These are phyloP conservation scores for Aramus guarauna DNA, from an alignment of 2,113 vertebrate species.

Conservation along the genomic window DNA sequence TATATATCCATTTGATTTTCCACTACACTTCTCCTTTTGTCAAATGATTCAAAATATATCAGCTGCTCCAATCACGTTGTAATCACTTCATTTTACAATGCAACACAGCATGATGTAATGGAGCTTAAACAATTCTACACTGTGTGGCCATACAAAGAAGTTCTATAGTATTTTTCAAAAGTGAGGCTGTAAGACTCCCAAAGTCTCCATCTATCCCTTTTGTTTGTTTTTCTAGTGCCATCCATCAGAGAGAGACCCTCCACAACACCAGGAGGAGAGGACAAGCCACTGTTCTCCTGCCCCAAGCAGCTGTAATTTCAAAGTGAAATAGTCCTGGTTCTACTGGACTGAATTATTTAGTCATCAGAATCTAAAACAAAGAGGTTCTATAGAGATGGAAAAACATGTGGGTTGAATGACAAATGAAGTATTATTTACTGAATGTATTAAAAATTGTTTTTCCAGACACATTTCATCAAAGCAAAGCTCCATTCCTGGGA, in stretches of 20 bases:
- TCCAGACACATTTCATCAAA: conserved; percentile 52
- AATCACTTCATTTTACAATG: conserved; percentile 51
- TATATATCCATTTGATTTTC: conserved; percentile 22
- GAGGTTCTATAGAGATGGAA: conserved; percentile 7
- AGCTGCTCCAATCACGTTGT: conserved; percentile 35
- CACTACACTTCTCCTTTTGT: conserved; percentile 19
- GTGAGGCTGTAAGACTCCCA: neutral
- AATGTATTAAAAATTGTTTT: conserved; percentile 62
- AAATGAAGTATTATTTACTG: conserved; percentile 48
- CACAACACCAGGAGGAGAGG: neutral
- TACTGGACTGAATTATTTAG: conserved; percentile 41
- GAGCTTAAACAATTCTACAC: conserved; percentile 16
- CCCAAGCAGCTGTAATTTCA: conserved; percentile 36
- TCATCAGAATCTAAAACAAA: conserved; percentile 39
- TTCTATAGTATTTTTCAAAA: neutral
- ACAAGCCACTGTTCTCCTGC: conserved; percentile 42
- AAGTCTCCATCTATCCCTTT: neutral
- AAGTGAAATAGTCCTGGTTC: conserved; percentile 29
- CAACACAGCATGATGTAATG: conserved; percentile 45
- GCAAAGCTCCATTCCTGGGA: neutral
- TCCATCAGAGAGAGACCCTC: neutral
- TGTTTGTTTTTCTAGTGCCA: neutral
- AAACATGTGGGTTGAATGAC: conserved; percentile 33
- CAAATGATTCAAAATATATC: conserved; percentile 32
- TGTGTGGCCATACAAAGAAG: neutral